Base-by-base conservation (phyloP, 2,797 vertebrate species). In the Acanthornis magna region DNA sequence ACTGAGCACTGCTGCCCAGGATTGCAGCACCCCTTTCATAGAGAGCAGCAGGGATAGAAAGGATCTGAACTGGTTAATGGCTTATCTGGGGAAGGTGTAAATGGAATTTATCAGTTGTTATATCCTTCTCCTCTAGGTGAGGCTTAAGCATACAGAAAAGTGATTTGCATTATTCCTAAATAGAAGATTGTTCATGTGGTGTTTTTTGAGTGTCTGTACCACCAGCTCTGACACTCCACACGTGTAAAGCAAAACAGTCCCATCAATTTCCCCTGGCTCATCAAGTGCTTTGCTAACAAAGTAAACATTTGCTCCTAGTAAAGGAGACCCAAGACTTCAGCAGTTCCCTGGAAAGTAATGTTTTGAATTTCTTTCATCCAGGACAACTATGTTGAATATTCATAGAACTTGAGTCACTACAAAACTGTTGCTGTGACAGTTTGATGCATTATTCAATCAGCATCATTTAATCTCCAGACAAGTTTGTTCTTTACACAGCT, bases 341-440 rank as follows among this genome's bases (percentile, higher is more conserved):
- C 15, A 40, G 5, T 58, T 93, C 34, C 38, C 68, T 65, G 12
- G 10, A 42, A 88, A 90, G 34, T 19, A 55, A 40, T 55, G 22
- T 70, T 88, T 43, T 86, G 7, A 17, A 86, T 66, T 81, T 62
- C 40, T 67, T 77, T 66, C 48, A 63, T 40, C 53, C 67, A 57
- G 80, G 77, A 91, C 48, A 90, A 38, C 36, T 62, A 66, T 54
- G 16, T 13, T 84, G 80, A 95, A 91, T 79, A 88, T 45, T 95
- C 73, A 86, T 72, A 88, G 72, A 65, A 30, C n/a, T 32, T 79
- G 70, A 94, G 58, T 91, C 79, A 81, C 73, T 61, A 67, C 72
- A 81, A 77, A 88, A 74, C 42, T 84, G 42, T 67, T 95, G 38
- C 76, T 84, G 54, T 85, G 85, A 85, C 68, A 85, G 68, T 71